Percentiles rank a stretch among this genome's conserved stretches.
Evolutionary conservation across 2,113 vertebrate genomes (phyloP).

Genomic region (Pseudorhombus dupliciocellatus): DNA sequence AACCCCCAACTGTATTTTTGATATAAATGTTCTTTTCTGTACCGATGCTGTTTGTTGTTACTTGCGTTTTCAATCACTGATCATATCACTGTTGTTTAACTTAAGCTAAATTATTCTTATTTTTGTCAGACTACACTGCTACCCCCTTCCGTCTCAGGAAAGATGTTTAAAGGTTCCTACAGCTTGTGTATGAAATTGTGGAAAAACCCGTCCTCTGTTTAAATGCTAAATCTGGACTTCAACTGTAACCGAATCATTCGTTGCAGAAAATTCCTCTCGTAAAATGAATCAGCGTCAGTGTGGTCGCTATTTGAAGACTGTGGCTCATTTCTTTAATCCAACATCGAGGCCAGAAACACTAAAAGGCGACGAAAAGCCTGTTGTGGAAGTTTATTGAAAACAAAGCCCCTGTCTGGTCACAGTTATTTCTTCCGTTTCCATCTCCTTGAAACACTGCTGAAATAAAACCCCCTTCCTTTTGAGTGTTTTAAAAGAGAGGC

Average conservation of each 20-base stretch:
- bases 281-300: conserved; percentile 47
- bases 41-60: neutral
- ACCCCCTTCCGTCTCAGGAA: neutral
- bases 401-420: conserved; percentile 10
- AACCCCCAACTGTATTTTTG: conserved; percentile 16
- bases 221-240: conserved; percentile 48
- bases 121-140: neutral
- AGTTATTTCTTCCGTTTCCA: conserved; percentile 49
- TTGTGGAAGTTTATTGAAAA: conserved; percentile 50
- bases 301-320: conserved; percentile 37
- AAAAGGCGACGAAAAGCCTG: conserved; percentile 8
- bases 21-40: conserved; percentile 12
- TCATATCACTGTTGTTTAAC: conserved; percentile 11
- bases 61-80: conserved; percentile 7
- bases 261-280: conserved; percentile 40
- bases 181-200: conserved; percentile 31
- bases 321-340: conserved; percentile 14
- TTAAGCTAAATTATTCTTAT: neutral
- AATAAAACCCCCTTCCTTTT: conserved; percentile 64
- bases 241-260: conserved; percentile 39
- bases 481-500: conserved; percentile 34
- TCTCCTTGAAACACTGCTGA: conserved; percentile 49
- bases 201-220: conserved; percentile 37
- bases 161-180: neutral
- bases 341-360: conserved; percentile 15